These are phyloP conservation scores for Sitta europaea DNA, from an alignment of 2,113 vertebrate genomes.

Conservation along the genomic window DNA sequence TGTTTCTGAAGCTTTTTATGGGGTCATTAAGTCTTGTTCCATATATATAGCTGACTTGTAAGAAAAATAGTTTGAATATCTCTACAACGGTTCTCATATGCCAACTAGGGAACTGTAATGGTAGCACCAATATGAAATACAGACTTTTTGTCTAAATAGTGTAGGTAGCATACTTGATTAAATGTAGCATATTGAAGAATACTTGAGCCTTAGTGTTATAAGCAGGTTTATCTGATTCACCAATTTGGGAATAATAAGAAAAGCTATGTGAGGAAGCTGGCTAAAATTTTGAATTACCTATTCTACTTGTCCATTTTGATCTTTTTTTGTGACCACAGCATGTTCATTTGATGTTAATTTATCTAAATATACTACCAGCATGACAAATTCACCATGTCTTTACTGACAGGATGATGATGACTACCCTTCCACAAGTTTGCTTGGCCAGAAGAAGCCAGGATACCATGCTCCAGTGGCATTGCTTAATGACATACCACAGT, in stretches of 20 bases:
- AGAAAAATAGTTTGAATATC: neutral
- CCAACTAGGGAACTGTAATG: fast-evolving
- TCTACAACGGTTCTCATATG: neutral
- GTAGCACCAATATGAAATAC: neutral
- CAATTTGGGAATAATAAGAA: neutral
- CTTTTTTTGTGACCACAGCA: neutral
- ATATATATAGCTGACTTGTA: neutral
- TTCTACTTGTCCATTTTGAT: neutral
- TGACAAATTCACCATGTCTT: neutral
- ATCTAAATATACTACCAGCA: neutral
- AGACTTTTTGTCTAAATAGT: neutral
- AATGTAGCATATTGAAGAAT: neutral
- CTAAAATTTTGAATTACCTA: neutral
- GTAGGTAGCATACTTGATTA: neutral
- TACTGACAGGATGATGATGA: conserved; percentile 91
- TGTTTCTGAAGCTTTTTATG: neutral
- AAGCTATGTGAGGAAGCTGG: neutral
- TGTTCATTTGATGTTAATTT: neutral
- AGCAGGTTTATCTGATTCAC: neutral
- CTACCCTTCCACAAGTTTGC: conserved; percentile 89
- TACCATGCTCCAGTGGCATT: conserved; percentile 96
- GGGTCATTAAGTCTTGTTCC: neutral
- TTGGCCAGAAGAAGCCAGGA: conserved; percentile 96
- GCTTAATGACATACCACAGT: conserved; percentile 96
- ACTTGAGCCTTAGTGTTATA: neutral